Conservation (phyloP, 2,797 vertebrate species). For the Coranthus polyacanthus region DNA sequence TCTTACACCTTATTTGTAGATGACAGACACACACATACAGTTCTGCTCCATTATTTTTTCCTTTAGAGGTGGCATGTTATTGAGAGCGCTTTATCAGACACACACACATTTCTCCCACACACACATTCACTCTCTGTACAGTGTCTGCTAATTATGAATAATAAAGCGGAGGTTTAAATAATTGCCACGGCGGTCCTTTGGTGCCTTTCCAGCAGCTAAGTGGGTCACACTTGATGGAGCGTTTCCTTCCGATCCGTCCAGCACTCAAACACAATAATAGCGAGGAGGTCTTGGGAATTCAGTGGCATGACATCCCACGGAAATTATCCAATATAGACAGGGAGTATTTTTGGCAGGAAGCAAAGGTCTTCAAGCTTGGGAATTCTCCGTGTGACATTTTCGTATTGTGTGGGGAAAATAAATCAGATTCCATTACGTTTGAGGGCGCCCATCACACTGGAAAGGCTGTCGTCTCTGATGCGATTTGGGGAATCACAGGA, state of each 20-base stretch:
- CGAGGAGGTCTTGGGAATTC: constrained; percentile 52
- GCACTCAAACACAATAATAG: constrained; percentile 62
- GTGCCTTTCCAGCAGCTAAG: constrained; percentile 81
- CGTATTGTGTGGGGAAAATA: constrained; percentile 41
- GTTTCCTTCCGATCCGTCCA: constrained; percentile 66
- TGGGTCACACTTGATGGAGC: constrained; percentile 83
- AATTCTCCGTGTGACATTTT: constrained; percentile 53
- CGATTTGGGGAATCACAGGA: constrained; percentile 30
- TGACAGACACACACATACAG: constrained; percentile 21
- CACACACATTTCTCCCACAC: constrained; percentile 18
- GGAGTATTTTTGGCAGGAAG: constrained; percentile 63
- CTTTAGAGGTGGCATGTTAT: constrained; percentile 41
- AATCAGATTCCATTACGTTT: constrained; percentile 59
- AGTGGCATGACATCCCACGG: constrained; percentile 45
- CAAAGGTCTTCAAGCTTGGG: constrained; percentile 52
- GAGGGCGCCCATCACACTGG: constrained; percentile 34
- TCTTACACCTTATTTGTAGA: constrained; percentile 1
- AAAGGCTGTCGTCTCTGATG: constrained; percentile 17
- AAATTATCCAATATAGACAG: constrained; percentile 59
- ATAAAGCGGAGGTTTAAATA: constrained; percentile 82
- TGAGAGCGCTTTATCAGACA: constrained; percentile 35
- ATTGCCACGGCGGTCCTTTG: constrained; percentile 77
- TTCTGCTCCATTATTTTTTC: constrained; percentile 54
- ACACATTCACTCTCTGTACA: constrained; percentile 25
- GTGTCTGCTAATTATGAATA: constrained; percentile 83